Percentiles rank a stretch among this genome's conserved stretches.
Evolutionary conservation across 1,140 invertebrate species (phyloP).

Genomic region (Apis florea): DNA sequence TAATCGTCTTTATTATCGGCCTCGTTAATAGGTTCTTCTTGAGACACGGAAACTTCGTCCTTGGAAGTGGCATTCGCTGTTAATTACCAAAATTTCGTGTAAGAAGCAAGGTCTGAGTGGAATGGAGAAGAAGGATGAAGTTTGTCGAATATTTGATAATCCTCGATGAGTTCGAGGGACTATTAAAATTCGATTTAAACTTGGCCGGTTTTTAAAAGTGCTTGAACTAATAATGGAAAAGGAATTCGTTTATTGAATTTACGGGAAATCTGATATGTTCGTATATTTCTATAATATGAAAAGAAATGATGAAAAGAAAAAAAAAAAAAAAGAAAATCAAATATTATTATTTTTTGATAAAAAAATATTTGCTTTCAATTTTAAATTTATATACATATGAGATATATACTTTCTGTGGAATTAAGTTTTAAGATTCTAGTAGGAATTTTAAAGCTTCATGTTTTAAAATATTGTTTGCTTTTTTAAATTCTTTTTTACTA

Average conservation of each 20-base stretch:
- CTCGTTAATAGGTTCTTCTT: slow-evolving; percentile 12
- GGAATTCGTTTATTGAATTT: neutral
- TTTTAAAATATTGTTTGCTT: too few relatives aligned
- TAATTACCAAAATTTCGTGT: slow-evolving; percentile 13
- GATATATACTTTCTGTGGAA: too few relatives aligned
- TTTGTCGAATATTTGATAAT: neutral
- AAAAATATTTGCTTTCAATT: too few relatives aligned
- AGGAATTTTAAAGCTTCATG: too few relatives aligned
- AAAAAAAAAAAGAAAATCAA: too few relatives aligned
- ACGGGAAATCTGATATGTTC: too few relatives aligned
- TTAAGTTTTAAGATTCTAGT: too few relatives aligned
- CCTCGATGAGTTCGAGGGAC: neutral
- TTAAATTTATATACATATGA: too few relatives aligned
- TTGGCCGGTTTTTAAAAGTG: neutral
- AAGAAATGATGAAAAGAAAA: too few relatives aligned
- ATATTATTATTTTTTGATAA: too few relatives aligned
- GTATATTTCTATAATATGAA: too few relatives aligned
- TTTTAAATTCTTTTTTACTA: too few relatives aligned
- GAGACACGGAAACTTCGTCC: neutral
- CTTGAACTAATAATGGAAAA: neutral
- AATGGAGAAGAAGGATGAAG: neutral
- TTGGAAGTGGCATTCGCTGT: neutral
- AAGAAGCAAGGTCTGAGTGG: neutral
- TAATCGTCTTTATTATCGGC: slow-evolving; percentile 1
- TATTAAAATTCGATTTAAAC: neutral